A percentile compares a stretch with the other conserved stretches of the same genome.
Evolutionary conservation across 2,888 invertebrate genomes (phyloP).

Genomic region (Apotomis betuletana): DNA sequence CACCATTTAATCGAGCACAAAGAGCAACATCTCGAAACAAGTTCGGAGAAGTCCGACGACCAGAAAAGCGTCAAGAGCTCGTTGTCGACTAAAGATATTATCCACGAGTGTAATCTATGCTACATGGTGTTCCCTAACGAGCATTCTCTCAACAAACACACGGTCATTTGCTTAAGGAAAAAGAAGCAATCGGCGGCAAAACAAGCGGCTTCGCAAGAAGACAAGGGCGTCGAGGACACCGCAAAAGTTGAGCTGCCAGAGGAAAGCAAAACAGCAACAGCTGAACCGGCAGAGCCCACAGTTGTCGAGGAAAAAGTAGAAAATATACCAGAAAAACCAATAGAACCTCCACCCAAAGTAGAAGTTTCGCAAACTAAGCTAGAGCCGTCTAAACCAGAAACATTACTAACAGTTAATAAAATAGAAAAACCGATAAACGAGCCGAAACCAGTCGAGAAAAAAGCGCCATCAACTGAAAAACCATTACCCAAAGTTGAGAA

Average conservation of each 20-base stretch:
- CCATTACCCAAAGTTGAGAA: constrained; percentile 24
- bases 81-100: constrained; percentile 76
- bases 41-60: constrained; percentile 75
- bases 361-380: constrained; percentile 17
- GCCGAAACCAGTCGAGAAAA: constrained; percentile 19
- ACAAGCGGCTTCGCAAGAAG: constrained; percentile 52
- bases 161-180: constrained; percentile 71
- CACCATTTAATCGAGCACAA: constrained; percentile 78
- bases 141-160: constrained; percentile 77
- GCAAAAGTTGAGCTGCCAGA: constrained; percentile 44
- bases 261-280: constrained; percentile 36
- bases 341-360: constrained; percentile 5
- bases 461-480: constrained; percentile 11
- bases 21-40: constrained; percentile 73
- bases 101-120: constrained; percentile 79
- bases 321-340: constrained; percentile 3
- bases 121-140: constrained; percentile 83
- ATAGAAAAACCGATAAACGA: constrained; percentile 10
- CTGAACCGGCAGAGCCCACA: constrained; percentile 46
- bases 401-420: constrained; percentile 10
- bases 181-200: constrained; percentile 68
- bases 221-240: constrained; percentile 43
- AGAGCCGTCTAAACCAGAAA: constrained; percentile 7
- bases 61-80: constrained; percentile 71
- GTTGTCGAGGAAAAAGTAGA: constrained; percentile 27